These are phyloP conservation scores for Donacobius atricapilla DNA, from an alignment of 2,113 vertebrate genomes.

Conservation along the genomic window DNA sequence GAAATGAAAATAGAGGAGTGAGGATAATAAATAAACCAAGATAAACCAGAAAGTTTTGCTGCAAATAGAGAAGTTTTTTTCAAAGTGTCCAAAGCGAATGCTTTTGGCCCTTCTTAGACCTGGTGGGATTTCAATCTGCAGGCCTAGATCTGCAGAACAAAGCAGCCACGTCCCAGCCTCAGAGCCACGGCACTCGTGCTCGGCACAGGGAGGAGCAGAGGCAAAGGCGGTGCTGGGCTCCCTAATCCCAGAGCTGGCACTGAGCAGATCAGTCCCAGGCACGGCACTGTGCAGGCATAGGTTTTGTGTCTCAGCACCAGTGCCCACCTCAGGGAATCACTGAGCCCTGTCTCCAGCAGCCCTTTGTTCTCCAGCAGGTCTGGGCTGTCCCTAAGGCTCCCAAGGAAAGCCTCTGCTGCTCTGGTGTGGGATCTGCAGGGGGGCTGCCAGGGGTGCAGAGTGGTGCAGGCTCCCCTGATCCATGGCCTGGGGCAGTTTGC, in stretches of 20 bases:
- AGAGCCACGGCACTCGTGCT: accelerated
- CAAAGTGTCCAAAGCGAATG: background rate
- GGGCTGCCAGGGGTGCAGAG: accelerated
- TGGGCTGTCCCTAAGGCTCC: background rate
- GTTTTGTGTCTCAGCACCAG: accelerated
- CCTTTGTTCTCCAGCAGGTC: accelerated
- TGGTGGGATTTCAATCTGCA: background rate
- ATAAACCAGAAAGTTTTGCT: background rate
- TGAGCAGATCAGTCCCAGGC: background rate
- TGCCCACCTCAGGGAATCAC: accelerated
- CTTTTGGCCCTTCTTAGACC: background rate
- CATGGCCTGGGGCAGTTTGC: accelerated
- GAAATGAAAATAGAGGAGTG: background rate
- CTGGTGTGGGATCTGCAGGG: too few relatives aligned
- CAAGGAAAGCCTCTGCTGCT: background rate
- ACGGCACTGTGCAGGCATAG: too few relatives aligned
- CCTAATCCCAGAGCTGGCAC: background rate
- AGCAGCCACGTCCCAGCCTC: background rate
- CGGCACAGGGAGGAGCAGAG: background rate
- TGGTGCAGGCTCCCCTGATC: background rate
- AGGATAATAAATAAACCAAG: too few relatives aligned
- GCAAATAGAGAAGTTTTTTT: background rate
- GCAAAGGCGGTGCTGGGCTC: background rate
- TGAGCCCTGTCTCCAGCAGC: accelerated
- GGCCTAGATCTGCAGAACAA: background rate